Evolutionary conservation across 1,140 invertebrate genomes (phyloP), one percentile per base, ranked within the genome.

Genomic region (Drosophila navojoa): DNA sequence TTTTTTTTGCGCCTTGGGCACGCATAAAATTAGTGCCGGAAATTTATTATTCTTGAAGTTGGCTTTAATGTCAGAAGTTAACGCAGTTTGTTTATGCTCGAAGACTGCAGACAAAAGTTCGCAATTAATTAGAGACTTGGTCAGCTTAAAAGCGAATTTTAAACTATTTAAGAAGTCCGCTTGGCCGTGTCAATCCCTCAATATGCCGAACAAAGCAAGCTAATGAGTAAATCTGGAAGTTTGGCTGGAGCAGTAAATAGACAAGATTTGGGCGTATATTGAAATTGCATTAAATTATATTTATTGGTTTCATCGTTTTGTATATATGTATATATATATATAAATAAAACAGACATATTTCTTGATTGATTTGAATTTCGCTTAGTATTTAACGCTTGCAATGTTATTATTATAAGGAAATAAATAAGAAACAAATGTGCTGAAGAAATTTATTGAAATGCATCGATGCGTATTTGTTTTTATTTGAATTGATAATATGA

Each of bases 211-310:
- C 6, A 4, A 11, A 38, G 4, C 35, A 38, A 38, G 35, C 4
- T 38, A 38, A 38, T 10, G 11, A 38, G 6, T 3, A 11, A 38
- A 11, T 11, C 35, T 38, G 0, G 19, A 22, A 1, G 19, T 3
- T 22, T 22, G 3, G 19, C 19, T 22, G 19, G 3, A 22, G 0
- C 5, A 25, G 27, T 32, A 29, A 57, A 42, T 40, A 62, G 5
- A 61, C 44, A 47, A 32, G 3, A 25, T 16, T 5, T 10, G 11
- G 11, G 11, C n/a, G 7, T 61, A 35, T 45, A 69, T 71, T 71
- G 70, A 52, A 81, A 76, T 85, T 85, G 82, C 82, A 86, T 87
- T 87, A 86, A 86, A 86, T 86, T 68, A 86, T 86, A 86, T 86
- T 86, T 86, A 86, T 86, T 86, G 82, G 64, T 81, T 78, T 86